Base-by-base conservation (phyloP, 2,888 invertebrate species). In the Muschampia plurimacula region DNA sequence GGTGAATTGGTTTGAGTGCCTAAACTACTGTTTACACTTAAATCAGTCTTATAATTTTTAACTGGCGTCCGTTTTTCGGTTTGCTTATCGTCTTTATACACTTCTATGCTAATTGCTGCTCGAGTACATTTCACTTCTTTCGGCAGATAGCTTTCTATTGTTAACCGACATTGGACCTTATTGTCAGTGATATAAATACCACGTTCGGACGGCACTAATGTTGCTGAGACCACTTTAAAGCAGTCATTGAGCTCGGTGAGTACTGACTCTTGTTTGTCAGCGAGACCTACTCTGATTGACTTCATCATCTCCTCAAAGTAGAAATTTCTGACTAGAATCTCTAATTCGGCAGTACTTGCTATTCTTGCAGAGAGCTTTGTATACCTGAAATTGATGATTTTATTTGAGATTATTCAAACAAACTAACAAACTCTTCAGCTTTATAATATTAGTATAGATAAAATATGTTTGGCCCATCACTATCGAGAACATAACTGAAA, bases 301-400 rank as follows among this genome's bases (percentile, higher is more conserved):
- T 96, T 97, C 80, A 96, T 95, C 96, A 98, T 97, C 84, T 98
- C 97, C 81, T 97, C 97, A 85, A 97, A 97, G 86, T 98, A 97
- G 76, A 96, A 96, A 80, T 96, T 96, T 83, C 97, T 95, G 80
- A 96, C 96, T 77, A 97, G 95, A 74, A 96, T 96, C 83, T 97
- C 97, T 77, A 98, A 92, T 84, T 97, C 96, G 12, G 95, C 91
- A 66, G 97, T 97, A 77, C 97, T 96, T 7, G 98, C 96, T 76
- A 98, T 96, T 71, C 97, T 96, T 65, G 97, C 96, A 86, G 97
- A 97, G 73, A 97, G 96, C 89, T 97, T 97, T 68, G 96, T 96
- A 83, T 97, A 97, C 82, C 96, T 96, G 84, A 81, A 88, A 88
- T 10, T 60, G 5, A 57, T 41, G 10, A 46, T 13, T 46, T 13